phyloP scores from a whole-genome alignment of 2,113 vertebrate genomes.

The Manacus vitellinus region DNA sequence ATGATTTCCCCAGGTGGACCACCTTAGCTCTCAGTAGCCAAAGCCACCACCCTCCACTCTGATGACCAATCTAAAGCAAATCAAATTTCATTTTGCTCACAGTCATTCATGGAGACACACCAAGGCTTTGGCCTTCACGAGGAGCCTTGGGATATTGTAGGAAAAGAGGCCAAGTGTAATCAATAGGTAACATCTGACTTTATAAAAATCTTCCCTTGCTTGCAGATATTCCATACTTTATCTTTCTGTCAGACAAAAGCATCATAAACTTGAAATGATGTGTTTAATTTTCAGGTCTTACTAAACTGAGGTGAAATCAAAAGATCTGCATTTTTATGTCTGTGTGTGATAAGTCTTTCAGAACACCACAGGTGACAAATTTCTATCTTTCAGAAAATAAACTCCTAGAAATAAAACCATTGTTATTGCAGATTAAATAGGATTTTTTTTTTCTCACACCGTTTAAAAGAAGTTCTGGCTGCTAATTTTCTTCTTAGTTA shows the following conservation, averaged over 20 bases:
- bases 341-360: neutral
- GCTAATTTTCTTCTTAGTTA: neutral
- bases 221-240: neutral
- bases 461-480: neutral
- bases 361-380: neutral
- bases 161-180: slow-evolving; percentile 1
- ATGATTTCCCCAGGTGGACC: neutral
- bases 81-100: neutral
- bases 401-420: neutral
- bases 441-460: neutral
- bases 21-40: neutral
- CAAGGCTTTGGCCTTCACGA: neutral
- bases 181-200: neutral
- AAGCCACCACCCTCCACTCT: neutral
- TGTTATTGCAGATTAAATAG: neutral
- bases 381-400: neutral
- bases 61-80: neutral
- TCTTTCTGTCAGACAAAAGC: neutral
- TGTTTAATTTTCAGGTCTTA: neutral
- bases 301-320: neutral
- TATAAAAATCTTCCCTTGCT: neutral
- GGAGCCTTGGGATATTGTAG: neutral
- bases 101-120: neutral
- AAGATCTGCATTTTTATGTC: neutral
- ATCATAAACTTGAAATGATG: neutral